Percentiles rank a stretch among this genome's conserved stretches.
These are phyloP conservation scores for Willowsia nigromaculata DNA, from an alignment of 2,888 invertebrate genomes.

Conservation along the genomic window DNA sequence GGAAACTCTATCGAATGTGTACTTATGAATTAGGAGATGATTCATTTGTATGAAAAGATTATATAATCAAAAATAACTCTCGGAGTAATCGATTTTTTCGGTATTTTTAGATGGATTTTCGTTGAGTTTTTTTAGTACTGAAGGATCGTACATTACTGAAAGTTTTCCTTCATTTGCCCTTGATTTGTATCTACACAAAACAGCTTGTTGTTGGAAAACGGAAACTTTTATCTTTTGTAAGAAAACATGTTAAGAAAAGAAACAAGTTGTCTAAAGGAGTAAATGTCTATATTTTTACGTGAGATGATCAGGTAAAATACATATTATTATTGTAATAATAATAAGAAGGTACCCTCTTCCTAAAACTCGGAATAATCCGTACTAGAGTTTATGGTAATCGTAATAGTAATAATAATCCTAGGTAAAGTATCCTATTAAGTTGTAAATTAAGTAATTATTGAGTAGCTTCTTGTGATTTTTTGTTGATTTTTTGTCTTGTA, in stretches of 20 bases:
- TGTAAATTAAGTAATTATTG: constrained; percentile 36
- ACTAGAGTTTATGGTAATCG: constrained; percentile 10
- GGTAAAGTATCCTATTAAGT: neutral
- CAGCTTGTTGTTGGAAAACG: neutral
- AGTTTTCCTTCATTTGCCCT: neutral
- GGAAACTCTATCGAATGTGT: neutral
- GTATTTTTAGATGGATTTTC: neutral
- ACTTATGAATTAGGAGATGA: neutral
- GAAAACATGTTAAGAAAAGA: neutral
- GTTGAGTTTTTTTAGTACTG: neutral
- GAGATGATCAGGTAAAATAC: constrained; percentile 67
- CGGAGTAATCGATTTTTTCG: neutral
- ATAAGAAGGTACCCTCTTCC: constrained; percentile 58
- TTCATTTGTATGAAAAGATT: neutral
- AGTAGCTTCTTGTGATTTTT: constrained; percentile 18
- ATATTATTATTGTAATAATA: constrained; percentile 47
- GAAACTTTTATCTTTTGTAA: neutral
- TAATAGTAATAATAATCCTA: constrained; percentile 31
- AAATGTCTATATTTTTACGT: constrained; percentile 32
- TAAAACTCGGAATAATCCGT: constrained; percentile 35
- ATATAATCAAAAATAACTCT: neutral
- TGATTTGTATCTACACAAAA: neutral
- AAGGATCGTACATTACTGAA: neutral
- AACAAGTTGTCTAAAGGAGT: constrained; percentile 31
- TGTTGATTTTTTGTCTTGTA: neutral